Percentiles rank a stretch among this genome's conserved stretches.
Evolutionary conservation across 1,140 invertebrate species (phyloP).

Genomic region (Drosophila bifasciata): DNA sequence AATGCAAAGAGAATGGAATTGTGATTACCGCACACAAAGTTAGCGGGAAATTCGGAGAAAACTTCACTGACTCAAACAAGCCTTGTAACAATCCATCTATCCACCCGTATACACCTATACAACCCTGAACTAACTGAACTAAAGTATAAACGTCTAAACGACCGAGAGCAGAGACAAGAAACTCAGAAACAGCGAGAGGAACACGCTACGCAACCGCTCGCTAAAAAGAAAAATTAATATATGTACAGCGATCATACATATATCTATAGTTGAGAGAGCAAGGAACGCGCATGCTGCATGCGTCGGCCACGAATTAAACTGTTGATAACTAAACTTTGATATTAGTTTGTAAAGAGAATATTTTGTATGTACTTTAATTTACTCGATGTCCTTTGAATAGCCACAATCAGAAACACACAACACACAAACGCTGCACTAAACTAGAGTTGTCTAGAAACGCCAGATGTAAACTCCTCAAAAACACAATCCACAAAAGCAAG

Average conservation of each 20-base stretch:
- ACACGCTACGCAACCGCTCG: neutral
- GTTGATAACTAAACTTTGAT: constrained; percentile 90
- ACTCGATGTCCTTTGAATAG: constrained; percentile 56
- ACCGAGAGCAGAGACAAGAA: constrained; percentile 16
- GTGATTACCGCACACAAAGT: constrained; percentile 64
- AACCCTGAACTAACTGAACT: constrained; percentile 28
- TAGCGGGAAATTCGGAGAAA: constrained; percentile 54
- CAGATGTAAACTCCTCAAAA: neutral
- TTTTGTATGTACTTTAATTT: constrained; percentile 75
- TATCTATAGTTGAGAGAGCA: constrained; percentile 71
- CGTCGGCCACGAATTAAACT: constrained; percentile 78
- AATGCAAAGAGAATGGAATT: constrained; percentile 72
- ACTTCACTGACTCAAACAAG: constrained; percentile 22
- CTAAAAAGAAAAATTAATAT: constrained; percentile 3
- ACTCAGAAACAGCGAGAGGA: constrained; percentile 4
- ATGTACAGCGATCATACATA: constrained; percentile 18
- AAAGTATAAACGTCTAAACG: constrained; percentile 7
- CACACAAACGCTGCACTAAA: constrained; percentile 18
- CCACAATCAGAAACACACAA: constrained; percentile 39
- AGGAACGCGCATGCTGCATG: constrained; percentile 83
- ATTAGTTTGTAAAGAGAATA: constrained; percentile 89
- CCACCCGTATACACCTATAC: constrained; percentile 7
- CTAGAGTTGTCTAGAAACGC: constrained; percentile 12
- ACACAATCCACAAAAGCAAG: neutral
- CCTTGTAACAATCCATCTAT: constrained; percentile 29